Base-by-base conservation (phyloP, 2,888 invertebrate species). In the Lithophane socia region DNA sequence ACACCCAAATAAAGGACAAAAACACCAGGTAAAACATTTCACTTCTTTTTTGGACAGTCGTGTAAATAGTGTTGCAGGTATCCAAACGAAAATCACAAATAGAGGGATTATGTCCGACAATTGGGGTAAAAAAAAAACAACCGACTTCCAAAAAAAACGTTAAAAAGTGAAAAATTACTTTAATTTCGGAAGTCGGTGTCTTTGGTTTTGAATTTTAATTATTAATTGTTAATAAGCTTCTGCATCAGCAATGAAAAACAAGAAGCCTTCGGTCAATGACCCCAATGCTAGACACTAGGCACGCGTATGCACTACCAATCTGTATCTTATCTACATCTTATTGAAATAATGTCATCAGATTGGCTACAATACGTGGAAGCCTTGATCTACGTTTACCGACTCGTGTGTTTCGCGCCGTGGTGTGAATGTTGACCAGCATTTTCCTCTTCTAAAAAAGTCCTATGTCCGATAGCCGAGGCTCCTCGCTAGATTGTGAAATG, bases 251-350 rank as follows among this genome's bases (percentile, higher is more conserved):
- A 58, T 37, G 13, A 7, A 65, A 21, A 47, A 49, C 37, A 18
- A 37, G 29, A 64, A 18, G 8, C 0, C 3, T 24, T 52, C 54
- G 76, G 76, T 49, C 77, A 82, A 12, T 76, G 65, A 75, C 54
- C 65, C 49, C 52, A 21, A 12, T 52, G 68, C 24, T 44, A 52
- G 76, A 44, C 56, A 58, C 3, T 29, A 12, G 7, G 1, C 1
- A 47, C 44, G 58, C 29, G 52, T 13, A 60, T 0, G 8, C 37
- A 80, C 37, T 65, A 24, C 18, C 21, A 54, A 66, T 18, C 5
- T 16, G 18, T 29, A 63, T 63, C 29, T 29, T 68, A 63, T 64
- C n/a, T 61, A 21, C 24, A 77, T 61, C 52, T 54, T 24, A 44
- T 65, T 47, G 21, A 65, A 52, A 2, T 3, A n/a, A 65, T 54